phyloP scores from a whole-genome alignment of 2,888 invertebrate species.

The Eristalinus aeneus region DNA sequence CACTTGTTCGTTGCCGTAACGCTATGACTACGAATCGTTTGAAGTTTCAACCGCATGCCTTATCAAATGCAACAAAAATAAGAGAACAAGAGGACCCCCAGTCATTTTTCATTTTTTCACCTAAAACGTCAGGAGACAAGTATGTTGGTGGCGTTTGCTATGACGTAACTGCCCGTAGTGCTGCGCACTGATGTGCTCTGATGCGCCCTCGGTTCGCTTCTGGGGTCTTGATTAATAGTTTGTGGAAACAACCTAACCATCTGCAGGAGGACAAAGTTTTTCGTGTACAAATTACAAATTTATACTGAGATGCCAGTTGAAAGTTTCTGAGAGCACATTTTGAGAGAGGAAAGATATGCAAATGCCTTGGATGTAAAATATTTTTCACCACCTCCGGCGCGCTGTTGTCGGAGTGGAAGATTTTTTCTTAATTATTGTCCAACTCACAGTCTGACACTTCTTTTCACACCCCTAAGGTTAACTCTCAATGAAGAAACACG shows the following conservation, averaged over 20 bases:
- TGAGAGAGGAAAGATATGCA: slow-evolving; percentile 20
- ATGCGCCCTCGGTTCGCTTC: not conserved
- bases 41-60: slow-evolving; percentile 1
- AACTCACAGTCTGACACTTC: not conserved
- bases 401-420: not conserved
- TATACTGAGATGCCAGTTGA: not conserved
- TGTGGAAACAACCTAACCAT: not conserved
- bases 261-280: slow-evolving; percentile 38
- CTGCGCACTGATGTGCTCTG: not conserved
- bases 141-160: not conserved
- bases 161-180: not conserved
- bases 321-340: slow-evolving; percentile 6
- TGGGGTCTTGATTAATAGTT: slow-evolving; percentile 11
- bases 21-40: not conserved
- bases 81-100: not conserved
- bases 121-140: slow-evolving; percentile 39
- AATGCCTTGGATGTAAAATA: not conserved
- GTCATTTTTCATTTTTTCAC: slow-evolving; percentile 62
- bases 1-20: not conserved
- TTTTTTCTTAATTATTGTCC: not conserved
- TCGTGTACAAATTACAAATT: slow-evolving; percentile 46
- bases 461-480: too few relatives aligned
- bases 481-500: too few relatives aligned
- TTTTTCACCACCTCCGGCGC: not conserved
- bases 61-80: slow-evolving; percentile 41